Evolutionary conservation across 2,888 invertebrate genomes (phyloP).

Genomic region (Drosophila limbata): DNA sequence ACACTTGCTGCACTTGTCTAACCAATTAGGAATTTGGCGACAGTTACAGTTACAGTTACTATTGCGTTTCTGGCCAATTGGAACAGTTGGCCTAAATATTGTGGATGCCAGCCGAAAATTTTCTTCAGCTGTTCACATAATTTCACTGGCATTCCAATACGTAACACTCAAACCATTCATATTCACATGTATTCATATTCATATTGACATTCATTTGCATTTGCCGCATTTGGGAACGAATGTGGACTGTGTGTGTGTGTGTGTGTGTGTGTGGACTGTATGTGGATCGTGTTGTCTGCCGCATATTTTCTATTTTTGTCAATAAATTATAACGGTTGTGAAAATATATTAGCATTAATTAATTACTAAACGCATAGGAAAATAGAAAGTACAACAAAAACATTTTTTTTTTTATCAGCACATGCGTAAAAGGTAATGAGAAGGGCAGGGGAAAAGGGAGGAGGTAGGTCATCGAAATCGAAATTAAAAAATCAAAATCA

Average conservation of each 20-base stretch:
- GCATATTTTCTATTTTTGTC: conserved; percentile 75
- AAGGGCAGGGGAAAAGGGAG: background rate
- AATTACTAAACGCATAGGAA: conserved; percentile 79
- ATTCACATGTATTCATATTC: conserved; percentile 12
- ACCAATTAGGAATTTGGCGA: conserved; percentile 8
- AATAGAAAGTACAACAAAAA: conserved; percentile 78
- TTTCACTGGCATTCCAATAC: conserved; percentile 71
- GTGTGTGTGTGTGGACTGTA: conserved; percentile 3
- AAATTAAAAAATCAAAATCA: conserved; percentile 39
- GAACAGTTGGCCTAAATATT: conserved; percentile 6
- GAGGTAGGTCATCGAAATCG: conserved; percentile 23
- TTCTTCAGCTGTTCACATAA: conserved; percentile 47
- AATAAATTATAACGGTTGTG: conserved; percentile 82
- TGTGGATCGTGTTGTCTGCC: conserved; percentile 20
- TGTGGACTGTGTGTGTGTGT: conserved; percentile 16
- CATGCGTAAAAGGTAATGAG: conserved; percentile 10
- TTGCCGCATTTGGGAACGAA: conserved; percentile 38
- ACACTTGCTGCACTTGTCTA: background rate
- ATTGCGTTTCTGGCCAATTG: conserved; percentile 10
- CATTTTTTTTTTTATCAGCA: conserved; percentile 33
- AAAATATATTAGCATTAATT: conserved; percentile 84
- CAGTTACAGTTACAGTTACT: background rate
- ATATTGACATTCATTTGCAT: conserved; percentile 58
- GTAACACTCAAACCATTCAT: conserved; percentile 36
- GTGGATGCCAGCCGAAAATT: conserved; percentile 3